A percentile compares a stretch with the other conserved stretches of the same genome.
Evolutionary conservation across 2,113 vertebrate species (phyloP).

Genomic region (Anguilla rostrata): DNA sequence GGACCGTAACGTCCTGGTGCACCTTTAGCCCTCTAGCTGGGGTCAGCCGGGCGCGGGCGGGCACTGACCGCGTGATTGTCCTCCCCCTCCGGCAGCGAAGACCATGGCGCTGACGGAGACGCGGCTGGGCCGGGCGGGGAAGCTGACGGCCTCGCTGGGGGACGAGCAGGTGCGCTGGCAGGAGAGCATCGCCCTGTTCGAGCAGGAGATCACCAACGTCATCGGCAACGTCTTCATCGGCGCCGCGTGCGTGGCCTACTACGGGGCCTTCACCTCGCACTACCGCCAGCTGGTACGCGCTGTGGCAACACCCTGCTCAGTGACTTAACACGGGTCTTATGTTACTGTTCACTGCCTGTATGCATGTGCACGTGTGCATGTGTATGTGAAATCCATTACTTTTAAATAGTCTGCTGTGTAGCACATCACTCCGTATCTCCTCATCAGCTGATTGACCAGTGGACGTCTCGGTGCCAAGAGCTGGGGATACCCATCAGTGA

Average conservation of each 20-base stretch:
- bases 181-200: slow-evolving; percentile 72
- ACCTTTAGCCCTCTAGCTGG: background rate
- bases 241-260: slow-evolving; percentile 80
- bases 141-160: slow-evolving; percentile 74
- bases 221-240: slow-evolving; percentile 82
- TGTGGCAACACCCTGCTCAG: background rate
- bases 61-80: background rate
- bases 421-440: slow-evolving; percentile 10
- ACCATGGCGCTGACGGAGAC: slow-evolving; percentile 76
- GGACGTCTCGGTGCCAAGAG: slow-evolving; percentile 72
- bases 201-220: slow-evolving; percentile 76
- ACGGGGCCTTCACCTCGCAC: slow-evolving; percentile 79
- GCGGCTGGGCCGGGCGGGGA: slow-evolving; percentile 72
- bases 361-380: slow-evolving; percentile 19
- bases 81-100: slow-evolving; percentile 58
- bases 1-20: background rate
- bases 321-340: too few species aligned
- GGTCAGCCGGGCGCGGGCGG: background rate
- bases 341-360: background rate
- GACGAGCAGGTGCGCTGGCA: slow-evolving; percentile 83
- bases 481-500: slow-evolving; percentile 75
- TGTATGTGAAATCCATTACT: slow-evolving; percentile 10
- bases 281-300: slow-evolving; percentile 74
- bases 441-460: slow-evolving; percentile 75
- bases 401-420: background rate